phyloP scores from a whole-genome alignment of 1,140 invertebrate genomes.

The Hypsibius dujardini region DNA sequence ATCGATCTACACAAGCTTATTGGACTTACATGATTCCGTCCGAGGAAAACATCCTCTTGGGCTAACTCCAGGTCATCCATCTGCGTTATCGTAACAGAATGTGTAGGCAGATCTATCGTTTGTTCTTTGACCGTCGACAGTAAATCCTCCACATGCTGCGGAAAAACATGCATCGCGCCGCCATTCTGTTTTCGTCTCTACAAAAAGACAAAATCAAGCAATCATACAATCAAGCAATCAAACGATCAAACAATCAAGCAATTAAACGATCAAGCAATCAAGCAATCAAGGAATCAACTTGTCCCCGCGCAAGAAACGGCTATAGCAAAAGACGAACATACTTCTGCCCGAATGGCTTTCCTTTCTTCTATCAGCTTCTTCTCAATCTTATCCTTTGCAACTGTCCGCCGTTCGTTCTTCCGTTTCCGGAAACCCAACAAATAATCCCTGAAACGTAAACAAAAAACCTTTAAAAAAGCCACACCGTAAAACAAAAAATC shows the following conservation, averaged over 20 bases:
- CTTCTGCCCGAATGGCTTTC: neutral
- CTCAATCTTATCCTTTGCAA: neutral
- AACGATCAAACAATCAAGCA: neutral
- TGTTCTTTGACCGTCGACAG: neutral
- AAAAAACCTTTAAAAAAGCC: too few relatives aligned
- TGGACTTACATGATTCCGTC: neutral
- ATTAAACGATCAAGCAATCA: neutral
- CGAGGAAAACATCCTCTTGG: neutral
- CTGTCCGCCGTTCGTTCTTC: neutral
- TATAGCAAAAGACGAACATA: too few relatives aligned
- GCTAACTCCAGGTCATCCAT: neutral
- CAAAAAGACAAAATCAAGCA: neutral
- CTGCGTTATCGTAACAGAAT: neutral
- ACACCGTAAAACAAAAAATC: too few relatives aligned
- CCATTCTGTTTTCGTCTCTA: neutral
- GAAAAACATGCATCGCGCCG: neutral
- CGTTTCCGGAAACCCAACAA: neutral
- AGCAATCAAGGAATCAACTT: too few relatives aligned
- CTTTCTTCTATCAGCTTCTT: neutral
- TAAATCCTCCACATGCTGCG: too few relatives aligned
- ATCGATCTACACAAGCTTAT: too few relatives aligned
- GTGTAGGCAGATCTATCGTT: neutral
- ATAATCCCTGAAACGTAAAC: neutral
- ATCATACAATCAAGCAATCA: neutral
- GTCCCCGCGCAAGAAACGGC: too few relatives aligned